Base-by-base conservation (phyloP, 64 coral and sea anemone species). In the Montipora cactus region DNA sequence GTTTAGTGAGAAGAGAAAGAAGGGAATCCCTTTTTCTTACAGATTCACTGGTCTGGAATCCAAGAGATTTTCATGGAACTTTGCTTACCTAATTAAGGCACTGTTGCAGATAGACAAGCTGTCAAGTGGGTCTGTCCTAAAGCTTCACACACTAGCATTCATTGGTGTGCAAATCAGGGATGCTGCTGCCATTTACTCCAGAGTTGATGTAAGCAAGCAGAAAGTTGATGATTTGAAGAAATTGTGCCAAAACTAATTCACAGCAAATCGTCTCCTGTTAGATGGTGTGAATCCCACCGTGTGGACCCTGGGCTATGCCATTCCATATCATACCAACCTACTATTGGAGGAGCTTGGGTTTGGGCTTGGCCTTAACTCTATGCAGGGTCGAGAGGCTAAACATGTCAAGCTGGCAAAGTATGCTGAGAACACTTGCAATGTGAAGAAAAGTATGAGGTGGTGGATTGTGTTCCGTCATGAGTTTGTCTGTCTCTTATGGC, bases 301-400 rank as follows among this genome's bases (percentile, higher is more conserved):
- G 2, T 92, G 80, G 90, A 91, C 79, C 47, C 0, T 77, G 28
- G 71, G 72, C 12, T 78, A 61, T 78, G 75, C 75, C 14, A 89
- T 64, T 55, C 75, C 71, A 28, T 53, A 77, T 8, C 71, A 67
- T 51, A 84, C 91, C 18, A 69, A 79, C 44, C 62, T 79, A 66
- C 83, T 93, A 14, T 87, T 15, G 20, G 57, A 87, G 22, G 51
- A 71, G 46, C 76, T 79, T 18, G 92, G 92, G 16, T 88, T 77
- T 94, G 92, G 85, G 49, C 92, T 94, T 81, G 66, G 88, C 14
- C 46, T 79, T 20, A 89, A 89, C 37, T 75, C 88, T 22, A 90
- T 90, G 88, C 88, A 90, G 18, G 75, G 75, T 14, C 4, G 88
- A 21, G 88, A 90, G 52, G 88, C 88, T n/a, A 79, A 90, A 23